These are phyloP conservation scores for Andrena chrysosceles DNA, from an alignment of 2,888 invertebrate species.

Conservation along the genomic window DNA sequence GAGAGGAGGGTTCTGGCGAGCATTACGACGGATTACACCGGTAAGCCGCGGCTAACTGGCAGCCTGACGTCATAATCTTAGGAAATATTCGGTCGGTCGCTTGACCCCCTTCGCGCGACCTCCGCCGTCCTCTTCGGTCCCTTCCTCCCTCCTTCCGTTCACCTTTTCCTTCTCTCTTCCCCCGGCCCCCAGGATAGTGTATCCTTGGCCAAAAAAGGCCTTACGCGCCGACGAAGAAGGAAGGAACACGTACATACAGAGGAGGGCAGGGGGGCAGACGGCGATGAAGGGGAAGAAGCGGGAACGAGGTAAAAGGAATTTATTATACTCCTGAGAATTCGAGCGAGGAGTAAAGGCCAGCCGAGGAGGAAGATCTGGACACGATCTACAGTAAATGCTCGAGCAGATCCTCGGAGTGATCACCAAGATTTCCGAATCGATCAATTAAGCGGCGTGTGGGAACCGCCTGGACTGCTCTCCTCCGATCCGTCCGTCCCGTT, in stretches of 20 bases:
- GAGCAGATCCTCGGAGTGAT: constrained; percentile 81
- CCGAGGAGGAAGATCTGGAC: constrained; percentile 64
- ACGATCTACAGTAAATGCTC: constrained; percentile 76
- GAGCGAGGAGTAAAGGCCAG: constrained; percentile 54
- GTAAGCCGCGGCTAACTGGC: constrained; percentile 83
- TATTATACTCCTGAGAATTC: constrained; percentile 68
- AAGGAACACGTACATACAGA: neutral
- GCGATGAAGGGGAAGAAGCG: constrained; percentile 36
- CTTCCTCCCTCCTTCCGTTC: constrained; percentile 25
- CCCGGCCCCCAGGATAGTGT: constrained; percentile 31
- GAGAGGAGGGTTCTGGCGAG: constrained; percentile 65
- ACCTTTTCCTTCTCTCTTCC: constrained; percentile 30
- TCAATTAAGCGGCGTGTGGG: constrained; percentile 85
- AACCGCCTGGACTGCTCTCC: constrained; percentile 80
- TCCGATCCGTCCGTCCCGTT: constrained; percentile 66
- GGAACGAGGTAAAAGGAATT: constrained; percentile 53
- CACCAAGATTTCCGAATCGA: constrained; percentile 84
- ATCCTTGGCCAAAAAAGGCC: constrained; percentile 51
- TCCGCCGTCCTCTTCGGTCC: constrained; percentile 37
- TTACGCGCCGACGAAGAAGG: constrained; percentile 11
- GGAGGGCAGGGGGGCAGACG: neutral
- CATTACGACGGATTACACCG: constrained; percentile 84
- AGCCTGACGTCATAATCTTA: constrained; percentile 84
- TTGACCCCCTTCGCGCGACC: constrained; percentile 63
- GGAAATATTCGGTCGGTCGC: constrained; percentile 82